These are phyloP conservation scores for Enteromius mattozi DNA, from an alignment of 2,797 vertebrate genomes.

Conservation along the genomic window DNA sequence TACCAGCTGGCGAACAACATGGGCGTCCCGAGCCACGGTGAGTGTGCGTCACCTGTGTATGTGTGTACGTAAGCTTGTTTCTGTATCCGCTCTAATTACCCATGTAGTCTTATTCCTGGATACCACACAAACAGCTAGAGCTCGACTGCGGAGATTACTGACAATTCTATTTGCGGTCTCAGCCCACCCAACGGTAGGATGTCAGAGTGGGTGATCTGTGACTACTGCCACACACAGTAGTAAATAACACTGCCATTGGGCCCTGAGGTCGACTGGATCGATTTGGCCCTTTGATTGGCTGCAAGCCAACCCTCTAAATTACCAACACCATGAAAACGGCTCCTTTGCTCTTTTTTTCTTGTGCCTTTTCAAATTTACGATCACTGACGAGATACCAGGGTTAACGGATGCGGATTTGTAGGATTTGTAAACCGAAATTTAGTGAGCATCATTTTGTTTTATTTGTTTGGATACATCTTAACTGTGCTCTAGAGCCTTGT, in stretches of 20 bases:
- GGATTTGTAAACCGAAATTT: conserved; percentile 61
- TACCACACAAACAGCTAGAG: conserved; percentile 43
- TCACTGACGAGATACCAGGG: conserved; percentile 50
- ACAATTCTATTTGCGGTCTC: conserved; percentile 78
- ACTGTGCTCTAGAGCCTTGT: conserved; percentile 58
- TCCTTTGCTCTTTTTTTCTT: conserved; percentile 67
- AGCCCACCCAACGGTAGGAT: conserved; percentile 78
- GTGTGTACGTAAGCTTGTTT: conserved; percentile 33
- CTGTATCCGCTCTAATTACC: conserved; percentile 38
- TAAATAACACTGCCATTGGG: conserved; percentile 80
- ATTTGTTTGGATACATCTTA: conserved; percentile 64
- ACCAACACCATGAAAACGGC: conserved; percentile 76
- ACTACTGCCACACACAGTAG: conserved; percentile 78
- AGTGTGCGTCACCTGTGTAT: conserved; percentile 50
- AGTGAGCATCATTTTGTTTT: conserved; percentile 59
- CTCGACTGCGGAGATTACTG: conserved; percentile 65
- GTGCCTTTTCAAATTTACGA: conserved; percentile 51
- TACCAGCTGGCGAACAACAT: conserved; percentile 94
- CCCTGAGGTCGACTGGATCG: conserved; percentile 70
- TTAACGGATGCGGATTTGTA: conserved; percentile 56
- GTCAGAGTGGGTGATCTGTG: conserved; percentile 85
- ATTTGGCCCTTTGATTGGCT: conserved; percentile 77
- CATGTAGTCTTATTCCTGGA: conserved; percentile 23
- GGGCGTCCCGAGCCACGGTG: conserved; percentile 87
- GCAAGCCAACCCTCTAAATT: conserved; percentile 79